Conservation (phyloP, 1,140 invertebrate species). For the Eubasilissa regina region DNA sequence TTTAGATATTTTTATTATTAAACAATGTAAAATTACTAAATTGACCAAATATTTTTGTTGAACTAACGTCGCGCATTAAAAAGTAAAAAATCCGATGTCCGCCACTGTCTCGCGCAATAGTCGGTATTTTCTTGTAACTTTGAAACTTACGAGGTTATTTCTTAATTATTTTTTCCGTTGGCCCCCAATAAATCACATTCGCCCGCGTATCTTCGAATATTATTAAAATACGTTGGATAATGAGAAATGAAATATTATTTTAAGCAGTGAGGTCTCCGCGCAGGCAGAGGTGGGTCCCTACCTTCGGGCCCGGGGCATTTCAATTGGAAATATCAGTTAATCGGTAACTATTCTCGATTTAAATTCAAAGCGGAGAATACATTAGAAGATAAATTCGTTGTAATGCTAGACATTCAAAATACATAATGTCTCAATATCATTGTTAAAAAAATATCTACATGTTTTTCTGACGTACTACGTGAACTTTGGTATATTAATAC, state of each 20-base stretch:
- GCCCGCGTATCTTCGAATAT: conserved; percentile 7
- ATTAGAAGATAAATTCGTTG: conserved; percentile 24
- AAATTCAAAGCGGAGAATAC: not conserved
- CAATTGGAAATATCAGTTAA: conserved; percentile 11
- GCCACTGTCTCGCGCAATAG: not conserved
- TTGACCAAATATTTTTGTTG: too few relatives aligned
- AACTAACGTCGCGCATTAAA: too few relatives aligned
- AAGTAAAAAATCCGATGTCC: not conserved
- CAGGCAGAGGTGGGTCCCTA: not conserved
- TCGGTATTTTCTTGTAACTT: not conserved
- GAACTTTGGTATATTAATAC: too few relatives aligned
- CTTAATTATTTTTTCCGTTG: conserved; percentile 18
- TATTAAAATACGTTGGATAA: conserved; percentile 32
- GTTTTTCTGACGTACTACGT: too few relatives aligned
- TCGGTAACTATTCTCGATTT: conserved; percentile 10
- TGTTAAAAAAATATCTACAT: not conserved
- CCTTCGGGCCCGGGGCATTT: not conserved
- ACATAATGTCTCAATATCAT: conserved; percentile 20
- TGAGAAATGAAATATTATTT: conserved; percentile 44
- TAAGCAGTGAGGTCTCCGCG: not conserved
- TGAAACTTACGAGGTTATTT: conserved; percentile 9
- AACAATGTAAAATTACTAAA: too few relatives aligned
- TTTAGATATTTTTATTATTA: too few relatives aligned
- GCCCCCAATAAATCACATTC: conserved; percentile 24
- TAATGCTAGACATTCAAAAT: conserved; percentile 14